Base-by-base conservation (phyloP, 2,113 vertebrate genomes). In the Poicephalus gulielmi region DNA sequence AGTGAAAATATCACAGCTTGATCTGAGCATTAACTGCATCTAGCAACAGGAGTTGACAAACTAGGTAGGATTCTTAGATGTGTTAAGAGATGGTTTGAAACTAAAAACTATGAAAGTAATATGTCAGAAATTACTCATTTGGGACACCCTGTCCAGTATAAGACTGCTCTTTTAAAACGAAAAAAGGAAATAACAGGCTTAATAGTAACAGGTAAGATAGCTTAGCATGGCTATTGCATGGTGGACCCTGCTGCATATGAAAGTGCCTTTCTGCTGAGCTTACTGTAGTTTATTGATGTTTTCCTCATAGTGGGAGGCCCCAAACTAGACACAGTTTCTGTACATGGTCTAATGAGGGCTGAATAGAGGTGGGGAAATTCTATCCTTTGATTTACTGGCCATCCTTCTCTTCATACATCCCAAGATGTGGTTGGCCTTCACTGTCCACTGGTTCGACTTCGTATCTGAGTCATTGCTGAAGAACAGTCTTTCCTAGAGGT, bases 1-100 rank as follows among this genome's bases (percentile, higher is more conserved):
- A 62, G 25, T 73, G 69, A 69, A 92, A 84, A 82, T 53, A 84
- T 91, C 83, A 39, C 88, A 92, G 75, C 63, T 92, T 88, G 87
- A 88, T 88, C 30, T 57, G 16, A 94, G 31, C 74, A 66, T 79
- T 90, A 84, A 88, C 69, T 86, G 66, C 55, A 79, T 86, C 57
- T 71, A 92, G 55, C 55, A 90, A 81, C 68, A 59, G 68, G 79
- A 96, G 55, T 10, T 88, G 55, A 92, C 55, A 71, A 47, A 84
- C 44, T 49, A 92, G 76, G 44, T 41, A 76, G 52, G 53, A 52
- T 91, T 92, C 73, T 90, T 46, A 55, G 37, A 75, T 39, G 33
- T 41, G 23, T 69, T 78, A 88, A 83, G 57, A 88, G 47, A 35
- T 33, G 17, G 23, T 68, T 71, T 77, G 35, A 81, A 90, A 66